Evolutionary conservation across 2,888 invertebrate genomes (phyloP).

Genomic region (Rhagophthalmus giganteus): DNA sequence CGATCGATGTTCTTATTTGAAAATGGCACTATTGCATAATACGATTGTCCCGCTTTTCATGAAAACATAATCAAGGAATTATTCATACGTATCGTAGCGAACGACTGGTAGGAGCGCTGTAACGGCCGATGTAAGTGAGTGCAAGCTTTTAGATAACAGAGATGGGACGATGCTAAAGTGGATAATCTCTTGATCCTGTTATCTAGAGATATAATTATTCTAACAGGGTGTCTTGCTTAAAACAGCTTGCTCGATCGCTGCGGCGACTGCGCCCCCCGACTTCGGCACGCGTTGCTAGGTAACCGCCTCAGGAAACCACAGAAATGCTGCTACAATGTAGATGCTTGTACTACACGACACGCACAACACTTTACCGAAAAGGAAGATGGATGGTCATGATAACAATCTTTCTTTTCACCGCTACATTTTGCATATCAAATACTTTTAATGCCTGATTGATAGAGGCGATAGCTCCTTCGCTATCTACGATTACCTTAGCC

Average conservation of each 20-base stretch:
- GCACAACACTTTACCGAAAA: slow-evolving; percentile 53
- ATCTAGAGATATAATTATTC: slow-evolving; percentile 58
- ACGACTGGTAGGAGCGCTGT: slow-evolving; percentile 17
- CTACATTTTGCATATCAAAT: slow-evolving; percentile 43
- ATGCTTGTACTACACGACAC: slow-evolving; percentile 57
- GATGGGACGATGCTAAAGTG: slow-evolving; percentile 55
- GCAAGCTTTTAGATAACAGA: slow-evolving; percentile 45
- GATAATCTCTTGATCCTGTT: slow-evolving; percentile 58
- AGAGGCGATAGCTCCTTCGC: slow-evolving; percentile 4
- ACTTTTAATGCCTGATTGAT: slow-evolving; percentile 40
- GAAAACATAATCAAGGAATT: slow-evolving; percentile 45
- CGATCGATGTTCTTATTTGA: slow-evolving; percentile 18
- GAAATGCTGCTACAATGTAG: slow-evolving; percentile 57
- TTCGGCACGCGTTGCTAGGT: slow-evolving; percentile 51
- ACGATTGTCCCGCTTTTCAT: slow-evolving; percentile 31
- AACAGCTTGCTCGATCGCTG: slow-evolving; percentile 55
- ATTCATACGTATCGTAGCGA: slow-evolving; percentile 37
- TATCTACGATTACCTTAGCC: background rate
- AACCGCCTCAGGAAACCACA: slow-evolving; percentile 55
- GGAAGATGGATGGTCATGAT: slow-evolving; percentile 54
- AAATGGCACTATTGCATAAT: slow-evolving; percentile 19
- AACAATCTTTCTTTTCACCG: slow-evolving; percentile 46
- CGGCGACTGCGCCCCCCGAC: slow-evolving; percentile 44
- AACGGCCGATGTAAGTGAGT: slow-evolving; percentile 39
- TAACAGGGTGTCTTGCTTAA: slow-evolving; percentile 57